Evolutionary conservation across 2,797 vertebrate genomes (phyloP).

Genomic region (Lagorchestes hirsutus): DNA sequence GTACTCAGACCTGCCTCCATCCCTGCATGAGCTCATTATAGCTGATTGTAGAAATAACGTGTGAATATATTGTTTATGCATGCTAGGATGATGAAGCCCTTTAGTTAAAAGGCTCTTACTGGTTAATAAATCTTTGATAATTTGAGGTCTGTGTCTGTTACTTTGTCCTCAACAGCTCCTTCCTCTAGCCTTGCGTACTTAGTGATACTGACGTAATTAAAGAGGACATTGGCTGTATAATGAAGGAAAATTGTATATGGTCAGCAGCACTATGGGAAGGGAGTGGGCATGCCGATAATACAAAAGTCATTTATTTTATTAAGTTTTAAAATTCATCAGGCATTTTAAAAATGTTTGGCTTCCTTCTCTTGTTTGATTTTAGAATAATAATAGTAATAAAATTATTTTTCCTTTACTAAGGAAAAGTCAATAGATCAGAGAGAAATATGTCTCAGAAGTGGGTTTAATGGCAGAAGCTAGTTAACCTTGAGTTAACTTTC

Average conservation of each 20-base stretch:
- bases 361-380: neutral
- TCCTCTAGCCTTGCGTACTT: neutral
- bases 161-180: neutral
- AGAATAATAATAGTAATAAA: neutral
- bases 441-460: neutral
- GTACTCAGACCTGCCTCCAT: neutral
- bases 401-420: neutral
- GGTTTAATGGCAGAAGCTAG: neutral
- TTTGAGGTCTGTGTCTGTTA: neutral
- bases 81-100: conserved; percentile 4
- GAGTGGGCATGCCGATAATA: neutral
- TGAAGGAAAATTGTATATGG: neutral
- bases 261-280: neutral
- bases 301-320: neutral
- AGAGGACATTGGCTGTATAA: neutral
- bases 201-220: neutral
- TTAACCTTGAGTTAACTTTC: neutral
- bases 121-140: neutral
- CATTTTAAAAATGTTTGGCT: neutral
- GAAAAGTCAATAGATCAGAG: neutral
- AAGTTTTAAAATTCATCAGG: neutral
- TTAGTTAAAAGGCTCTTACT: neutral
- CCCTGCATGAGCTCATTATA: neutral
- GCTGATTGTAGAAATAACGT: neutral
- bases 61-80: neutral